Evolutionary conservation across 2,113 vertebrate species (phyloP), one percentile per base, ranked within the genome.

Genomic region (Leucosticte australis): DNA sequence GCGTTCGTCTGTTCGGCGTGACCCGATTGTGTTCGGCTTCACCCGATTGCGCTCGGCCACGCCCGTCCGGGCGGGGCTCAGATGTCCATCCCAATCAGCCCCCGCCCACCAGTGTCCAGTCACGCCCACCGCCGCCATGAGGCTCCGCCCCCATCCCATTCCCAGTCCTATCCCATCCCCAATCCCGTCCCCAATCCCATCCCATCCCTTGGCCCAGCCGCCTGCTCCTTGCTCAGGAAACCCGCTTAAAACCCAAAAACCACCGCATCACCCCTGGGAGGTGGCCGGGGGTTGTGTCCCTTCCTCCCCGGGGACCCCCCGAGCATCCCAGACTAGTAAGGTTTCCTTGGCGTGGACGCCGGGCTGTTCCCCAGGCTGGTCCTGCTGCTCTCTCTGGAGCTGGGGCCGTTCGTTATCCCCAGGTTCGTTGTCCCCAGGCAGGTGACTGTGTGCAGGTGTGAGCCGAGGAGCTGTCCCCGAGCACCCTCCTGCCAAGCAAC

Each of bases 101-200:
- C 55, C 4, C 33, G 33, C 55, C 55, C 33, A 15, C 21, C 20
- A 56, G 8, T 1, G 12, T 1, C 5, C 1, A 13, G 2, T 13
- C 33, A 10, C 3, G 7, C 55, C 78, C 60, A 15, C 26, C 2
- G 0, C 6, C 16, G 1, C 4, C 4, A 1, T 9, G 8, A 3
- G 41, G 24, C 31, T 24, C 17, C 12, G 13, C 18, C 11, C 31
- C 17, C 18, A 7, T 21, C 13, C 9, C 22, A 35, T 24, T 33
- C n/a, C 35, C 15, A 30, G 6, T 53, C 50, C 30, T 22, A 24
- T 33, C 11, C 11, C 37, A 18, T 19, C 63, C 20, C 62, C 16
- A 53, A 30, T 53, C 30, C 53, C 30, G 33, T 9, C 30, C 19
- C 19, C 7, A 33, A 8, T 42, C 31, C 30, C 22, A 1, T 42